Evolutionary conservation across 2,113 vertebrate genomes (phyloP).

Genomic region (Lophotis ruficrista): DNA sequence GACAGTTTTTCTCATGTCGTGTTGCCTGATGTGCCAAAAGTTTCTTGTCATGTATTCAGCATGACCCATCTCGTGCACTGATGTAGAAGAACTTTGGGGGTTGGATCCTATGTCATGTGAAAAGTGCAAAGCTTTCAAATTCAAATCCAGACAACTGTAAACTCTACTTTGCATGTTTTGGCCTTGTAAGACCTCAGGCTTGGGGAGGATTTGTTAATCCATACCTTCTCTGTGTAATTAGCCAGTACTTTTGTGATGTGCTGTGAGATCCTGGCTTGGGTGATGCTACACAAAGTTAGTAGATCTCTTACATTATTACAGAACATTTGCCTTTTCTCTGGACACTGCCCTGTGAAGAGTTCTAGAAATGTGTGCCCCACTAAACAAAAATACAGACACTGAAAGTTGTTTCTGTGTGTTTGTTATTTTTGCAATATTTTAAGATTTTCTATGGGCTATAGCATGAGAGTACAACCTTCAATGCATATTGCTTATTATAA

Average conservation of each 20-base stretch:
- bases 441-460: background rate
- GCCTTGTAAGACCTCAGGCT: background rate
- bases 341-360: background rate
- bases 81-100: background rate
- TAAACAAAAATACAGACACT: background rate
- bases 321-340: background rate
- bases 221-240: background rate
- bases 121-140: background rate
- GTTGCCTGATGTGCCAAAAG: background rate
- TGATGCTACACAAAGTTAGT: background rate
- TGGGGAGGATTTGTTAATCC: background rate
- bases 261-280: background rate
- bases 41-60: background rate
- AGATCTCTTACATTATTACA: background rate
- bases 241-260: background rate
- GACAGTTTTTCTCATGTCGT: background rate
- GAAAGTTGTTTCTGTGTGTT: background rate
- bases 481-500: background rate
- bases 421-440: background rate
- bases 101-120: background rate
- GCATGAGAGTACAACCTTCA: background rate
- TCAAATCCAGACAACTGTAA: background rate
- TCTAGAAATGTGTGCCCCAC: background rate
- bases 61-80: background rate
- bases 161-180: background rate